Conservation (phyloP, 2,797 vertebrate species). For the Hypotaenidia philippensis region DNA sequence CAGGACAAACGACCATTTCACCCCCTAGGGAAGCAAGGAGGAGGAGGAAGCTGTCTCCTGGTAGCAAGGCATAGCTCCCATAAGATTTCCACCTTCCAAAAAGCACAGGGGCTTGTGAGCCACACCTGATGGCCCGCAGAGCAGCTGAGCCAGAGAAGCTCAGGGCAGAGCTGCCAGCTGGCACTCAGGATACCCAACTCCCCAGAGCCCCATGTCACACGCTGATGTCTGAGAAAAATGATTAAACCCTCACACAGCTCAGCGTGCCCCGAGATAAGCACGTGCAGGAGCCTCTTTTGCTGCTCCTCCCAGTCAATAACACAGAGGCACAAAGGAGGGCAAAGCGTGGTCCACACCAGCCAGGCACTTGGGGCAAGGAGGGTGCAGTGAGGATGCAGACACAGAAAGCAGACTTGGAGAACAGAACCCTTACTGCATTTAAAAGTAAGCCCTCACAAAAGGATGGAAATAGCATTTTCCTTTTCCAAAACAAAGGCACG, state of each 20-base stretch:
- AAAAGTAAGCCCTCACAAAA: neutral
- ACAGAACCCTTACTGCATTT: neutral
- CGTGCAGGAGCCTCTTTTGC: fast-evolving
- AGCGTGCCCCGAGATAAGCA: neutral
- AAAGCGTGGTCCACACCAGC: neutral
- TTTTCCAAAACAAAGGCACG: neutral
- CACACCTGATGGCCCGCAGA: fast-evolving
- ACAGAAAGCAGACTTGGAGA: neutral
- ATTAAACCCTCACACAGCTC: neutral
- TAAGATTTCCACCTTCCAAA: neutral
- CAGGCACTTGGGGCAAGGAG: neutral
- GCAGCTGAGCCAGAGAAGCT: fast-evolving
- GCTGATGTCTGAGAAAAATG: neutral
- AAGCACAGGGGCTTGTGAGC: fast-evolving
- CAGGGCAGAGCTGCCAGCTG: neutral
- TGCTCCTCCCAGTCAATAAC: neutral
- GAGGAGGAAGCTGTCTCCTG: neutral
- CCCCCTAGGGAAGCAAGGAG: neutral
- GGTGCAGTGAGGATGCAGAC: fast-evolving
- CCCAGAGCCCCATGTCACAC: neutral
- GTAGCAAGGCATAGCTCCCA: neutral
- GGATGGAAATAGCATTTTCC: neutral
- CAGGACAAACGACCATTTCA: fast-evolving
- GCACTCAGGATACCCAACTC: neutral
- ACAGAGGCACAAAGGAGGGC: neutral